These are phyloP conservation scores for Maniola jurtina DNA, from an alignment of 1,140 invertebrate genomes.

Conservation along the genomic window DNA sequence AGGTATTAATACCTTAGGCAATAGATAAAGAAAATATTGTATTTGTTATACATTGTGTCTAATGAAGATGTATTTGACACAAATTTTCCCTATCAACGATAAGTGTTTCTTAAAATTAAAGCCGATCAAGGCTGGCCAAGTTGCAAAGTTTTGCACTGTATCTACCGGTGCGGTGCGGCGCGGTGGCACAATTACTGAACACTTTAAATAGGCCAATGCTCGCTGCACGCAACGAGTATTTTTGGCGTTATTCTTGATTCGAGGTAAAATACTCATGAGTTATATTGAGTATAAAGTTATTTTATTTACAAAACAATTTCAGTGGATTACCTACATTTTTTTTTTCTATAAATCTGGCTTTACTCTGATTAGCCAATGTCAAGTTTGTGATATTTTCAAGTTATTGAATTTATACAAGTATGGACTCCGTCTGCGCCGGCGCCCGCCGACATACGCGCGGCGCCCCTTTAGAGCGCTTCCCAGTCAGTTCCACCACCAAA, in stretches of 20 bases:
- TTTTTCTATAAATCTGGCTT: too few species aligned
- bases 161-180: slow-evolving; percentile 7
- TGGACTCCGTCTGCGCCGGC: too few species aligned
- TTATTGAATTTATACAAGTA: too few species aligned
- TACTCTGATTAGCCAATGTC: too few species aligned
- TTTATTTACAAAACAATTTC: not conserved
- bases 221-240: slow-evolving; percentile 45
- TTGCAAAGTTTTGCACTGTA: slow-evolving; percentile 16
- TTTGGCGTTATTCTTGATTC: slow-evolving; percentile 39
- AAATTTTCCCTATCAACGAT: not conserved
- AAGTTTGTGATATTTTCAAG: too few species aligned
- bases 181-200: slow-evolving; percentile 19
- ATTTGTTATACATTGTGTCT: not conserved
- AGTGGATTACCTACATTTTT: too few species aligned
- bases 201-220: slow-evolving; percentile 50
- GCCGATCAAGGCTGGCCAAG: not conserved
- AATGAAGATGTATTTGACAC: not conserved
- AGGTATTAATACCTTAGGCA: too few species aligned
- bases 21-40: not conserved
- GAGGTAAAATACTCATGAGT: not conserved
- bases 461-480: too few species aligned
- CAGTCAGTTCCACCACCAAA: too few species aligned
- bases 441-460: too few species aligned
- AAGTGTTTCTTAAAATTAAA: slow-evolving; percentile 9
- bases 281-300: not conserved